Base-by-base conservation (phyloP, 2,888 invertebrate genomes). In the Ethmia dodecea region DNA sequence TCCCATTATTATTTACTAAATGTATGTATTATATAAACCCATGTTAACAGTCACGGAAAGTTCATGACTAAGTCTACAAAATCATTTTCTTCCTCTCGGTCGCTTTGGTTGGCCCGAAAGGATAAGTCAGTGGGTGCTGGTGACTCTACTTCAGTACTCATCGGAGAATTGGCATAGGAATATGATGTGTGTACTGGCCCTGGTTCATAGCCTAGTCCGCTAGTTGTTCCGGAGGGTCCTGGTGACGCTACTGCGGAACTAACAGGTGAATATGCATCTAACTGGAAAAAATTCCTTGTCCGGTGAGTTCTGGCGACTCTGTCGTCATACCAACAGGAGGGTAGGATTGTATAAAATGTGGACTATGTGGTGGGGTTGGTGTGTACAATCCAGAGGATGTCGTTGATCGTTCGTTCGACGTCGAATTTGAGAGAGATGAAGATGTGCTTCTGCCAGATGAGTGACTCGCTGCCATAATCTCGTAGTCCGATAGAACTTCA, bases 71-170 rank as follows among this genome's bases (percentile, higher is more conserved):
- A 11, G n/a, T 22, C 31, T 12, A 31, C 31, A 31, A 31, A 20
- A 31, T 31, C 12, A 31, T 31, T n/a, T 20, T 31, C 31, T 32
- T 32, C 32, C 32, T 32, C 32, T 32, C 16, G 32, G 32, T 16
- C 26, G 25, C 11, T 31, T 31, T 31, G 24, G 31, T 31, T 32
- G 25, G 26, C 28, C 28, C 13, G 33, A 27, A 33, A 2, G 20
- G 31, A 35, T 26, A 35, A 35, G 31, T 35, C 35, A 16, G 30
- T 35, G 25, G 35, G 35, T 31, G 5, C 35, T 35, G 31, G 35
- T 35, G 31, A 31, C 22, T 3, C 16, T 30, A 24, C 26, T 13
- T 24, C 31, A 14, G 35, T 12, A 35, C 27, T 31, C 10, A 27
- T 35, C 5, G 31, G 30, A 35, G 35, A 35, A 14, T 25, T 28